phyloP scores from a whole-genome alignment of 2,888 invertebrate genomes.

The Teleogryllus oceanicus region DNA sequence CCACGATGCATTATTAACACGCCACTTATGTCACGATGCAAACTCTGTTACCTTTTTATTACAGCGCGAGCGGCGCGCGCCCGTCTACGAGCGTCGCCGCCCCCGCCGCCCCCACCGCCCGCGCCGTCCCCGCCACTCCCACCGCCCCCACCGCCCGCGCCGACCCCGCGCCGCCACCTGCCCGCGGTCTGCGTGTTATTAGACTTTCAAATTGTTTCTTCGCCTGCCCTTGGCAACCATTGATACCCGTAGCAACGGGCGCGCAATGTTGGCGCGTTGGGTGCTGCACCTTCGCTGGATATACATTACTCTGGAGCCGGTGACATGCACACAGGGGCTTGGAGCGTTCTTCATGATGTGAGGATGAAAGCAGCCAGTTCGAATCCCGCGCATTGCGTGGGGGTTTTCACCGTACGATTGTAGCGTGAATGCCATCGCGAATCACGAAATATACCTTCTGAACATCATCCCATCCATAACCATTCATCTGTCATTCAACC shows the following conservation, averaged over 20 bases:
- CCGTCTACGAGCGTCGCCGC: not conserved
- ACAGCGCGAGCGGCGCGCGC: not conserved
- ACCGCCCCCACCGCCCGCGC: not conserved
- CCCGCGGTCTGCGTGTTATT: not conserved
- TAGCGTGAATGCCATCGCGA: no score
- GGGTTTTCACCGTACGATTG: no score
- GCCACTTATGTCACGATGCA: conserved; percentile 18
- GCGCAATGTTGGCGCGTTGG: not conserved
- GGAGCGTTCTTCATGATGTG: no score
- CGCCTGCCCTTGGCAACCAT: conserved; percentile 18
- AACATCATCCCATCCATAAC: no score
- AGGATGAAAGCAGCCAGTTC: no score
- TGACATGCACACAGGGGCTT: no score
- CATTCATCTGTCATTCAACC: no score
- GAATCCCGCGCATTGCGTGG: no score
- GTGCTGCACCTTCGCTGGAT: no score
- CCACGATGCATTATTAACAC: not conserved
- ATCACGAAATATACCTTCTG: no score
- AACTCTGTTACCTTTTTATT: conserved; percentile 23
- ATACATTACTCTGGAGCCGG: no score
- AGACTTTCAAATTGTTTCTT: conserved; percentile 18
- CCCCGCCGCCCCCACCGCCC: not conserved
- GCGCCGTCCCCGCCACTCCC: not conserved
- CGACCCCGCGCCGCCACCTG: not conserved
- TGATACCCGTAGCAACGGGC: conserved; percentile 4